phyloP scores from a whole-genome alignment of 2,113 vertebrate genomes.

The Cricetomys ansorgei region DNA sequence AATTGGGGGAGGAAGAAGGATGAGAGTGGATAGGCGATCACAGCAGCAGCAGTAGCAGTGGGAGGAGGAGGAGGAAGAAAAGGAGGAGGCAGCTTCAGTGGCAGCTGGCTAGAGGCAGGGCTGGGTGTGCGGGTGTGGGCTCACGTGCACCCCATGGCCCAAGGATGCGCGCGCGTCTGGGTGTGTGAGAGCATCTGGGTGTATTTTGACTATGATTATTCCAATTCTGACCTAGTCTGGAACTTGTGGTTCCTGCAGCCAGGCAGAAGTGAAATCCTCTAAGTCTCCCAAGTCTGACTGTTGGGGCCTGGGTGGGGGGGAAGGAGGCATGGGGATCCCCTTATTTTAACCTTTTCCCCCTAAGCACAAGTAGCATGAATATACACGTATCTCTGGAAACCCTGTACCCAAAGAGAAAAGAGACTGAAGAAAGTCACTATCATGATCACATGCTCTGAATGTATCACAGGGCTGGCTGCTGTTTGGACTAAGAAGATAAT shows the following conservation, averaged over 20 bases:
- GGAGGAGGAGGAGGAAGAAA: background rate
- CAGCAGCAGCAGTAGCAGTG: background rate
- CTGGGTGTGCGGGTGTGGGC: constrained; percentile 42
- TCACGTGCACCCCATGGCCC: constrained; percentile 78
- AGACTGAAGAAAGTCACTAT: constrained; percentile 18
- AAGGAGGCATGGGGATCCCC: background rate
- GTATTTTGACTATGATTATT: constrained; percentile 71
- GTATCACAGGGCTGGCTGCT: background rate
- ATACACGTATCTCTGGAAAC: background rate
- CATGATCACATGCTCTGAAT: background rate
- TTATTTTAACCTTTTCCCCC: background rate
- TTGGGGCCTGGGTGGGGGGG: background rate
- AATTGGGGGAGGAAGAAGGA: constrained; percentile 61
- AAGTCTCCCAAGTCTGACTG: constrained; percentile 68
- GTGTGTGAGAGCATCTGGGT: constrained; percentile 62
- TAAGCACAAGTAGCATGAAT: background rate
- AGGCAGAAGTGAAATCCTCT: constrained; percentile 88
- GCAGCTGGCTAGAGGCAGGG: constrained; percentile 60
- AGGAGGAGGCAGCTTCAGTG: constrained; percentile 63
- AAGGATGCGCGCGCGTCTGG: constrained; percentile 56
- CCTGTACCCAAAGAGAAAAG: constrained; percentile 28
- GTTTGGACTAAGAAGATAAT: constrained; percentile 6
- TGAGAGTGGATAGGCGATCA: constrained; percentile 50
- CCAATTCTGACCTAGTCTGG: constrained; percentile 70
- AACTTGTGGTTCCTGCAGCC: constrained; percentile 87